Percentiles rank a stretch among this genome's conserved stretches.
Conservation (phyloP, 2,797 vertebrate species). For the Gambusia yucatana region DNA sequence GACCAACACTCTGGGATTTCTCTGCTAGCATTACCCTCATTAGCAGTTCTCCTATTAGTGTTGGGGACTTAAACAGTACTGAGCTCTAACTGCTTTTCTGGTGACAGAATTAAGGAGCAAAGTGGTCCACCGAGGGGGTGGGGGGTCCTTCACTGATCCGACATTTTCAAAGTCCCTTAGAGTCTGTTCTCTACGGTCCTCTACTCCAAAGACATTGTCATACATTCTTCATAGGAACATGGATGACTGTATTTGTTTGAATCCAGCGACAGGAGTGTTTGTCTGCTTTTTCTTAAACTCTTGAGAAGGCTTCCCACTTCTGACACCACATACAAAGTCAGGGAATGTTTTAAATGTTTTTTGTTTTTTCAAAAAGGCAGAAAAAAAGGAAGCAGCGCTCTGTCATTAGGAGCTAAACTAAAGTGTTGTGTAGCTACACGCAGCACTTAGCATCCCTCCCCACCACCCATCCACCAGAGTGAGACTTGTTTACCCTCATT, state of each 20-base stretch:
- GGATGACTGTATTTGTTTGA: constrained; percentile 13
- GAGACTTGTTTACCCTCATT: constrained; percentile 66
- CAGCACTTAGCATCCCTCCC: constrained; percentile 39
- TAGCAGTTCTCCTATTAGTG: constrained; percentile 26
- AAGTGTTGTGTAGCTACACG: constrained; percentile 58
- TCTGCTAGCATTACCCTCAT: constrained; percentile 50
- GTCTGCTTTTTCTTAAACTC: constrained; percentile 13
- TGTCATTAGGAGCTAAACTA: constrained; percentile 51
- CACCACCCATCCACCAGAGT: constrained; percentile 15
- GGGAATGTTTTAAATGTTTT: neutral
- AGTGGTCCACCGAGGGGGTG: constrained; percentile 2
- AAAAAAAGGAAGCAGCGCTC: constrained; percentile 24
- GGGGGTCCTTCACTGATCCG: constrained; percentile 14
- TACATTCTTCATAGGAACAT: constrained; percentile 40
- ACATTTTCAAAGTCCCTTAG: constrained; percentile 15
- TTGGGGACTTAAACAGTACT: constrained; percentile 13
- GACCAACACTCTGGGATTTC: constrained; percentile 30
- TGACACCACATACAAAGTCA: neutral
- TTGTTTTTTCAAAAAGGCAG: neutral
- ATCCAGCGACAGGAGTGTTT: constrained; percentile 32
- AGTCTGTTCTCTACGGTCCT: constrained; percentile 23
- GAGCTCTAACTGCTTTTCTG: constrained; percentile 21
- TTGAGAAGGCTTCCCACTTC: constrained; percentile 28
- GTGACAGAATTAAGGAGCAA: constrained; percentile 22
- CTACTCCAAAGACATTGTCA: constrained; percentile 30